These are phyloP conservation scores for Nemopilema nomurai DNA, from an alignment of 30 jellyfish, hydroid and myxozoan genomes.

Conservation along the genomic window DNA sequence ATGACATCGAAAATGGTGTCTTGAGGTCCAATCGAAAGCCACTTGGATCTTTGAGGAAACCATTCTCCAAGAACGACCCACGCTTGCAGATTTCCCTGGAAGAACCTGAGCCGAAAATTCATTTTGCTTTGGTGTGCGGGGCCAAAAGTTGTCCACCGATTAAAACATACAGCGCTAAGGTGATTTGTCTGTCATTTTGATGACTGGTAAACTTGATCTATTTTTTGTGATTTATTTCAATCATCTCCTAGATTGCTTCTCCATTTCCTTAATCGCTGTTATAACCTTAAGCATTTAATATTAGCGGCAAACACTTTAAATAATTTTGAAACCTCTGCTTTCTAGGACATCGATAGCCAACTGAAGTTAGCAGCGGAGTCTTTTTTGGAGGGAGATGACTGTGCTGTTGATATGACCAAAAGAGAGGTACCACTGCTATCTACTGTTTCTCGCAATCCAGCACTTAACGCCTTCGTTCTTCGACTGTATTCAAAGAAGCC, in stretches of 20 bases:
- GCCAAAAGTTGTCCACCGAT: constrained; percentile 96
- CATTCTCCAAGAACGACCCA: constrained; percentile 83
- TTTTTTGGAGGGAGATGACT: constrained; percentile 85
- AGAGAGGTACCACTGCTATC: constrained; percentile 81
- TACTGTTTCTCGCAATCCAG: background rate
- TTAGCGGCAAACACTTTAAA: too few relatives aligned
- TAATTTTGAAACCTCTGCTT: too few relatives aligned
- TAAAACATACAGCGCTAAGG: constrained; percentile 84
- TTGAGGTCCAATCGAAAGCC: constrained; percentile 84
- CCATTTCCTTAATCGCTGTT: background rate
- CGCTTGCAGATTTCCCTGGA: constrained; percentile 62
- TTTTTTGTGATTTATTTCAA: background rate
- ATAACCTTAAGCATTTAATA: too few relatives aligned
- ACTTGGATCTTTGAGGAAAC: constrained; percentile 77
- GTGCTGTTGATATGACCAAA: constrained; percentile 69
- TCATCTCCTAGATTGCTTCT: background rate
- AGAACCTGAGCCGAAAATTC: constrained; percentile 78
- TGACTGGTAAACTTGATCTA: background rate
- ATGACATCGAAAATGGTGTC: constrained; percentile 87
- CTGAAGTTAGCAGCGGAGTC: constrained; percentile 84
- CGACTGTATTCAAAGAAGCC: too few relatives aligned
- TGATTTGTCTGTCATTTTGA: background rate
- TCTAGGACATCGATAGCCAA: constrained; percentile 74
- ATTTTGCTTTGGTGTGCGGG: constrained; percentile 94
- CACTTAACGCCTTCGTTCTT: background rate